Conservation (phyloP, 2,888 invertebrate species). For the Drosophila mulleri region DNA sequence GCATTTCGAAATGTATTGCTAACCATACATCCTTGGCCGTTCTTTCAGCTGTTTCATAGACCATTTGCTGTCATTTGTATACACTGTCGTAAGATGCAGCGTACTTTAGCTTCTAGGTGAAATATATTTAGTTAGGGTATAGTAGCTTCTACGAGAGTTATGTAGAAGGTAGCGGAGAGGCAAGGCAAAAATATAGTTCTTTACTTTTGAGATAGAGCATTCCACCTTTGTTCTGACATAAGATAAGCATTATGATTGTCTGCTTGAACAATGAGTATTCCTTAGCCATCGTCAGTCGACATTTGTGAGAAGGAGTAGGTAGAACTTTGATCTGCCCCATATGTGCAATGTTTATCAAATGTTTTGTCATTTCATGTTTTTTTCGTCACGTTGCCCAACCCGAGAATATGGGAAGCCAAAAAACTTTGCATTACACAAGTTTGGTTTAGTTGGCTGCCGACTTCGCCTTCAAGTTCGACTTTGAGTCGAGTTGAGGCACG, state of each 20-base stretch:
- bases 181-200: not conserved
- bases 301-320: constrained; percentile 20
- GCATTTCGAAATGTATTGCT: constrained; percentile 12
- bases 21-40: constrained; percentile 11
- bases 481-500: constrained; percentile 67
- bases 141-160: no score
- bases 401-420: constrained; percentile 11
- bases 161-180: not conserved
- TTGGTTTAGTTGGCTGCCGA: constrained; percentile 49
- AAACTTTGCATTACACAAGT: constrained; percentile 73
- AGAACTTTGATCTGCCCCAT: constrained; percentile 50
- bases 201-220: constrained; percentile 31
- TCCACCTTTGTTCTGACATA: constrained; percentile 29
- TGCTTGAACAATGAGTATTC: constrained; percentile 1
- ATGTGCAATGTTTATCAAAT: constrained; percentile 78
- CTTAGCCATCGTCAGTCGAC: constrained; percentile 58
- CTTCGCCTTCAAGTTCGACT: constrained; percentile 48
- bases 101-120: not conserved
- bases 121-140: not conserved
- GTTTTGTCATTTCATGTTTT: constrained; percentile 59
- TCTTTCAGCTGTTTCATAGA: constrained; percentile 49
- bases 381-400: constrained; percentile 56
- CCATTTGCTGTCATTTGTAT: constrained; percentile 68
- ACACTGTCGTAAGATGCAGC: constrained; percentile 14
- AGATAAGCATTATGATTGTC: constrained; percentile 2